Evolutionary conservation across 2,888 invertebrate genomes (phyloP), one percentile per base, ranked within the genome.

Genomic region (Noctua comes): DNA sequence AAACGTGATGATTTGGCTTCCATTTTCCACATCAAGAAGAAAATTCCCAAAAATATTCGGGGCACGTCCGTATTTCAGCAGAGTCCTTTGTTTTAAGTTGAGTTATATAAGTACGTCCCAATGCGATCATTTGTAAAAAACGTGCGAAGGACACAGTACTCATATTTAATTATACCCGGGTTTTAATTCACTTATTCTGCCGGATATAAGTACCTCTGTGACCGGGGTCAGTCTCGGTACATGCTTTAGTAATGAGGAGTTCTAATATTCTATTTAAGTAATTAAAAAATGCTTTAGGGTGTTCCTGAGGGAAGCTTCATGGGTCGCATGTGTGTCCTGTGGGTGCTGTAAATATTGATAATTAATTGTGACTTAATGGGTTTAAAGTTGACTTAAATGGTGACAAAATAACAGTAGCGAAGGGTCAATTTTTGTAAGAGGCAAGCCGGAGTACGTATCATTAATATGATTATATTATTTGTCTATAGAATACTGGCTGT

Each of bases 81-180:
- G 36, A 48, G 73, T 66, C 68, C 68, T 68, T 79, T 72, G 87
- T 88, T 79, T 70, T 57, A 68, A 65, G 69, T 76, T 69, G 36
- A 73, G 65, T 65, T 64, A 27, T 66, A 75, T 27, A 68, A 77
- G 64, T 70, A 81, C 43, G 66, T 84, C 86, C 84, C 82, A 36
- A 13, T 65, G 77, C 62, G 76, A 68, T 72, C 76, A 82, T 88
- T 86, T 86, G 75, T 76, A 79, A 79, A 80, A 83, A 83, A 76
- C 74, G 70, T 82, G 82, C 82, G 36, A 77, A 87, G 72, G 78
- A 18, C 66, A 51, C 46, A 40, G 65, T 66, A 76, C 76, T 83
- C 76, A 59, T 75, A 79, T 68, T 83, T 83, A 77, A 88, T 86
- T 79, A 86, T 70, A 66, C 31, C 43, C 31, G 4, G 8, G 65